These are phyloP conservation scores for Steinernema hermaphroditum DNA, from an alignment of 2,888 invertebrate species.

Conservation along the genomic window DNA sequence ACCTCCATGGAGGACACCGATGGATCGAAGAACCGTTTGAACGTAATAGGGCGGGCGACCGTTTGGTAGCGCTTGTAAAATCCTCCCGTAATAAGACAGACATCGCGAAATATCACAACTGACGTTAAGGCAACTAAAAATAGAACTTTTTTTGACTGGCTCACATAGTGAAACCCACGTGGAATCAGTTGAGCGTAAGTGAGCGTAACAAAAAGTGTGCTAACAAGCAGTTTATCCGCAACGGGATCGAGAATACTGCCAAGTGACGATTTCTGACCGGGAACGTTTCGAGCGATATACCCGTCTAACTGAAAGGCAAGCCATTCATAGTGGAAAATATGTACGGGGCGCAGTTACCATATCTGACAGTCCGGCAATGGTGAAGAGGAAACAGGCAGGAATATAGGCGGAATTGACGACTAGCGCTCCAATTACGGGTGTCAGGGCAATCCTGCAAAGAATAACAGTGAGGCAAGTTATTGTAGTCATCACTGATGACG, in stretches of 20 bases:
- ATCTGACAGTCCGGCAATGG: slow-evolving; percentile 86
- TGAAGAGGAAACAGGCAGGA: slow-evolving; percentile 80
- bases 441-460: slow-evolving; percentile 76
- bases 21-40: slow-evolving; percentile 59
- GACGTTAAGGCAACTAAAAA: slow-evolving; percentile 72
- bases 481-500: too few relatives aligned
- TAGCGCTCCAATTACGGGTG: slow-evolving; percentile 86
- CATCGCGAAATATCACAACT: slow-evolving; percentile 82
- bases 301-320: slow-evolving; percentile 75
- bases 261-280: slow-evolving; percentile 85
- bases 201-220: slow-evolving; percentile 82
- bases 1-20: slow-evolving; percentile 69
- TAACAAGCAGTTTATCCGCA: slow-evolving; percentile 92
- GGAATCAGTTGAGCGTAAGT: slow-evolving; percentile 86
- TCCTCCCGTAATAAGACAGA: slow-evolving; percentile 79
- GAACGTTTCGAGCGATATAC: slow-evolving; percentile 89
- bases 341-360: too few relatives aligned
- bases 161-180: slow-evolving; percentile 65
- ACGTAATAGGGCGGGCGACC: slow-evolving; percentile 49
- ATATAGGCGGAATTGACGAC: slow-evolving; percentile 80
- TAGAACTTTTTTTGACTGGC: slow-evolving; percentile 4
- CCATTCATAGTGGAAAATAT: too few relatives aligned
- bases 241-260: slow-evolving; percentile 94
- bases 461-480: too few relatives aligned
- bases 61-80: slow-evolving; percentile 81